Percentiles rank a stretch among this genome's conserved stretches.
Conservation (phyloP, 2,113 vertebrate species). For the Rhea pennata region DNA sequence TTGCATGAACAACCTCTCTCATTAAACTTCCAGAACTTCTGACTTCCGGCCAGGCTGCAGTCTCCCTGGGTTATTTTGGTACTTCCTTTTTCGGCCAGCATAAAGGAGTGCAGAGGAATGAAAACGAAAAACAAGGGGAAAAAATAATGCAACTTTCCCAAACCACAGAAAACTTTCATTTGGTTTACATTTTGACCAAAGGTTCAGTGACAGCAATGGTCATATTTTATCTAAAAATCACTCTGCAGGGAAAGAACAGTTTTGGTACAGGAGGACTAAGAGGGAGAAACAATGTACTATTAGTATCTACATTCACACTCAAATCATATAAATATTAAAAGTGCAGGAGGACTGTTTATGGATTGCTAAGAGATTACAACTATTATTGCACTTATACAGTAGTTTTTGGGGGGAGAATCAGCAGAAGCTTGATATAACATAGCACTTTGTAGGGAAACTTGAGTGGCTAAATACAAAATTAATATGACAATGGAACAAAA, state of each 20-base stretch:
- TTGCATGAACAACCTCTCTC: not conserved
- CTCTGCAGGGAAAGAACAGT: not conserved
- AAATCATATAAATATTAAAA: not conserved
- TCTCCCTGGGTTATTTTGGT: conserved; percentile 9
- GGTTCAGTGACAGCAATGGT: not conserved
- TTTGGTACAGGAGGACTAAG: not conserved
- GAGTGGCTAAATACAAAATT: not conserved
- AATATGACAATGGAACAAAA: not conserved
- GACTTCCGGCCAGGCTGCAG: not conserved
- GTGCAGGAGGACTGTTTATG: not conserved
- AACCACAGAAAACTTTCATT: conserved; percentile 39
- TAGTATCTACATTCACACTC: not conserved
- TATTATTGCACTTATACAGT: not conserved
- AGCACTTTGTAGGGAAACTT: not conserved
- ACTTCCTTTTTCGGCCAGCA: conserved; percentile 22
- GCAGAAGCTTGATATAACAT: not conserved
- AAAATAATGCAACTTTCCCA: conserved; percentile 18
- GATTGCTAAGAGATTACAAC: not conserved
- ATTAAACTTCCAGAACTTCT: not conserved
- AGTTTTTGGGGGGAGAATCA: not conserved
- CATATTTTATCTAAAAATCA: not conserved
- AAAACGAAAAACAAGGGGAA: not conserved
- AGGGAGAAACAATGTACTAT: not conserved
- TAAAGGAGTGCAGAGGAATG: conserved; percentile 16
- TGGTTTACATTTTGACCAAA: conserved; percentile 16